phyloP scores from a whole-genome alignment of 37 sponge, comb jelly and placozoan genomes.

The Mnemiopsis leidyi region DNA sequence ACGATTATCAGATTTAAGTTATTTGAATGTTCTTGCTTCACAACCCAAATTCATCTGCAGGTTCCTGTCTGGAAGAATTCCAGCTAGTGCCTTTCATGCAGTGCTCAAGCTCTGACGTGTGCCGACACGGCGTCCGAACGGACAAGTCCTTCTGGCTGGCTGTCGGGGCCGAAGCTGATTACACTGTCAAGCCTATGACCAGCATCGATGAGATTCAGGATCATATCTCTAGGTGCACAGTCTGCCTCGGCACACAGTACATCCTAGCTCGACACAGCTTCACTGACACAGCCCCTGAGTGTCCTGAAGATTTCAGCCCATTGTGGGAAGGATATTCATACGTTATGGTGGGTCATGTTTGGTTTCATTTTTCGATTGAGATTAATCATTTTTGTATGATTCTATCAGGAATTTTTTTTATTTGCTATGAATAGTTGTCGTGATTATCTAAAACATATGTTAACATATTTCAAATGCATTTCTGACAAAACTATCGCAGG shows the following conservation, averaged over 20 bases:
- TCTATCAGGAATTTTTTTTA: no score
- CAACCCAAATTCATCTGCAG: no score
- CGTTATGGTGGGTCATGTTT: constrained; percentile 48
- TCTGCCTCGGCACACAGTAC: background rate
- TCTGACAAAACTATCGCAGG: no score
- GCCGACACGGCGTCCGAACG: constrained; percentile 41
- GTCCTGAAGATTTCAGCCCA: constrained; percentile 7
- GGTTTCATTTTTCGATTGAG: no score
- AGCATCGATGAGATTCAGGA: background rate
- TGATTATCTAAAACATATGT: no score
- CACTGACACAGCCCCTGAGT: constrained; percentile 4
- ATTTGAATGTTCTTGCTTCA: no score
- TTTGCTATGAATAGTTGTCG: no score
- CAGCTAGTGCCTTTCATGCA: constrained; percentile 51
- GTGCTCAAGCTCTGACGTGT: constrained; percentile 44
- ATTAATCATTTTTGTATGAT: no score
- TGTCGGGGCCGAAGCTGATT: background rate
- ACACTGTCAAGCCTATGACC: constrained; percentile 8
- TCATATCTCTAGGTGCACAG: constrained; percentile 30
- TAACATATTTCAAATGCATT: no score
- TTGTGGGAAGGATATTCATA: constrained; percentile 50
- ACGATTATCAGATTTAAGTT: no score
- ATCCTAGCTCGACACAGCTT: constrained; percentile 49
- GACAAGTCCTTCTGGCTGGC: constrained; percentile 54
- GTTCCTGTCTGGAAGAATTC: constrained; percentile 56